A percentile compares a stretch with the other conserved stretches of the same genome.
These are phyloP conservation scores for Drosophila falleni DNA, from an alignment of 2,888 invertebrate genomes.

Conservation along the genomic window DNA sequence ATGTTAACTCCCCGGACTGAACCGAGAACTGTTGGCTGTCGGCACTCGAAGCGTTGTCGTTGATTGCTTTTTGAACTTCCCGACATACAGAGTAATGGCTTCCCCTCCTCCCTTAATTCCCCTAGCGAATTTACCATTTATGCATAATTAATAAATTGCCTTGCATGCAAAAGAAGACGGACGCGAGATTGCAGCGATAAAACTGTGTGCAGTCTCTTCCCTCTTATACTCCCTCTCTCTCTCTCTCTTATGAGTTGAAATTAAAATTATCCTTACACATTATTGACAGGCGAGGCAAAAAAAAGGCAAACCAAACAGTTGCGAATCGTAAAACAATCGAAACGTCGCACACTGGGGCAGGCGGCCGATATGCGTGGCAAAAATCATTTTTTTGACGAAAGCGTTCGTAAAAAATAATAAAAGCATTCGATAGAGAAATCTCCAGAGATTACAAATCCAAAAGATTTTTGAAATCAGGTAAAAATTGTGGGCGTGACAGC, in stretches of 20 bases:
- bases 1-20: constrained; percentile 10
- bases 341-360: too few relatives aligned
- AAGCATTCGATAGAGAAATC: too few relatives aligned
- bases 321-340: constrained; percentile 66
- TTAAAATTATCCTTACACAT: constrained; percentile 70
- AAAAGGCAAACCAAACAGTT: constrained; percentile 39
- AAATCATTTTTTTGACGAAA: too few relatives aligned
- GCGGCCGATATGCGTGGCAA: too few relatives aligned
- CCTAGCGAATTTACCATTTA: constrained; percentile 57
- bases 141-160: constrained; percentile 81
- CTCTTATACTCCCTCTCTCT: not conserved
- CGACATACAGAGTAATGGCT: constrained; percentile 39
- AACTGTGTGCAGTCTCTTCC: constrained; percentile 22
- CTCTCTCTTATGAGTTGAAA: constrained; percentile 60
- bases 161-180: constrained; percentile 54
- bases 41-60: constrained; percentile 56
- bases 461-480: too few relatives aligned
- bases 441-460: too few relatives aligned
- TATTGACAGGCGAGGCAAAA: constrained; percentile 58
- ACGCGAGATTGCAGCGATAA: constrained; percentile 62
- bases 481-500: too few relatives aligned
- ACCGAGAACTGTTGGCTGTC: constrained; percentile 52
- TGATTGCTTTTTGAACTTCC: constrained; percentile 76
- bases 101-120: not conserved
- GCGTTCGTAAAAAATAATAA: too few relatives aligned